Conservation (phyloP, 2,888 invertebrate species). For the Lomographa bimaculata region DNA sequence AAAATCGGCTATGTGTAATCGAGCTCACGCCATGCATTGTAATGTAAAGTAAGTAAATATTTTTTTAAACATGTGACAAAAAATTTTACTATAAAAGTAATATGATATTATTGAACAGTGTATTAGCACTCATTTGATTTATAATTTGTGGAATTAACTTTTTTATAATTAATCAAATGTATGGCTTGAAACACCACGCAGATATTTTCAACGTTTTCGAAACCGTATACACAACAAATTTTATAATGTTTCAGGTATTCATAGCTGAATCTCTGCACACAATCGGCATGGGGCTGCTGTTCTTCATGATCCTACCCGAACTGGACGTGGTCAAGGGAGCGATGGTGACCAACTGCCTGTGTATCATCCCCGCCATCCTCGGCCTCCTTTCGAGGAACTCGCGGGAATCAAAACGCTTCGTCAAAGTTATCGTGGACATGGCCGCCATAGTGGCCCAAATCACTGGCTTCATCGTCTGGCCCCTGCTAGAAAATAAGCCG, state of each 20-base stretch:
- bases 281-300: conserved; percentile 92
- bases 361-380: conserved; percentile 92
- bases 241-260: conserved; percentile 86
- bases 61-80: no score
- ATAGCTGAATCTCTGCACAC: conserved; percentile 95
- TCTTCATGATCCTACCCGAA: conserved; percentile 95
- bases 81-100: no score
- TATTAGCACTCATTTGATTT: no score
- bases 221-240: no score
- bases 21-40: no score
- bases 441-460: conserved; percentile 94
- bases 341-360: conserved; percentile 97
- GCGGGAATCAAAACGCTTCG: conserved; percentile 90
- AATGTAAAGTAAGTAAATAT: no score
- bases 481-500: conserved; percentile 89
- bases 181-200: no score
- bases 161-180: no score
- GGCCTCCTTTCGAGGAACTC: conserved; percentile 92
- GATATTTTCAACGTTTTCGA: no score
- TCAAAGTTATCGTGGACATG: conserved; percentile 92
- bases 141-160: no score
- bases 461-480: conserved; percentile 96
- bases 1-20: no score
- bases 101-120: no score
- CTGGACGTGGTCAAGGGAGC: conserved; percentile 97